Evolutionary conservation across 2,113 vertebrate species (phyloP).

Genomic region (Apodemus sylvaticus): DNA sequence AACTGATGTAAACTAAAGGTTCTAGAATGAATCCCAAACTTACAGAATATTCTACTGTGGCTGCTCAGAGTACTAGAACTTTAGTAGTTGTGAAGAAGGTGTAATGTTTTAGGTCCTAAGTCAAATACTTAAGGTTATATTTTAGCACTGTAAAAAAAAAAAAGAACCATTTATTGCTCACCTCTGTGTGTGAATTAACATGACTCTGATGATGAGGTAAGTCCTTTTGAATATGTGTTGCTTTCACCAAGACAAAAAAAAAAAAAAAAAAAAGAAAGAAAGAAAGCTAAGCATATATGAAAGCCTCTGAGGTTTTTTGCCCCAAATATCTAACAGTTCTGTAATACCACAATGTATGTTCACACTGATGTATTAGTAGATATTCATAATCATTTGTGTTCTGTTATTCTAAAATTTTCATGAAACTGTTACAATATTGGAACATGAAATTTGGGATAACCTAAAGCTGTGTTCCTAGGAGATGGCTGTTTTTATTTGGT

Average conservation of each 20-base stretch:
- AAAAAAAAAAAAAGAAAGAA: not conserved
- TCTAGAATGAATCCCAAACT: not conserved
- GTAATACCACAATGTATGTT: not conserved
- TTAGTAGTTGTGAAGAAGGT: not conserved
- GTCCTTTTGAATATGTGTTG: no score
- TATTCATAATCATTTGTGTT: not conserved
- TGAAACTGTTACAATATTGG: not conserved
- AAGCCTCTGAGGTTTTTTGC: not conserved
- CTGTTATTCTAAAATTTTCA: not conserved
- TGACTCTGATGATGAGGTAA: not conserved
- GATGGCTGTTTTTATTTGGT: not conserved
- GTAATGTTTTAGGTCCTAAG: not conserved
- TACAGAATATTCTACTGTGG: not conserved
- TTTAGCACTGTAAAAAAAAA: not conserved
- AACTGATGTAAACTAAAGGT: not conserved
- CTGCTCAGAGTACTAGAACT: not conserved
- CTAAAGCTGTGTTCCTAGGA: not conserved
- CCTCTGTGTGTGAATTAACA: not conserved
- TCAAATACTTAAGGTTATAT: not conserved
- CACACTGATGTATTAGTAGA: not conserved
- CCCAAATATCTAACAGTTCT: not conserved
- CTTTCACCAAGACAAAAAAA: not conserved
- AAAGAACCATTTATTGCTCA: not conserved
- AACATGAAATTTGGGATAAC: not conserved
- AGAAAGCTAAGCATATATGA: not conserved